Evolutionary conservation across 2,888 invertebrate genomes (phyloP).

Genomic region (Athetis lepigone): DNA sequence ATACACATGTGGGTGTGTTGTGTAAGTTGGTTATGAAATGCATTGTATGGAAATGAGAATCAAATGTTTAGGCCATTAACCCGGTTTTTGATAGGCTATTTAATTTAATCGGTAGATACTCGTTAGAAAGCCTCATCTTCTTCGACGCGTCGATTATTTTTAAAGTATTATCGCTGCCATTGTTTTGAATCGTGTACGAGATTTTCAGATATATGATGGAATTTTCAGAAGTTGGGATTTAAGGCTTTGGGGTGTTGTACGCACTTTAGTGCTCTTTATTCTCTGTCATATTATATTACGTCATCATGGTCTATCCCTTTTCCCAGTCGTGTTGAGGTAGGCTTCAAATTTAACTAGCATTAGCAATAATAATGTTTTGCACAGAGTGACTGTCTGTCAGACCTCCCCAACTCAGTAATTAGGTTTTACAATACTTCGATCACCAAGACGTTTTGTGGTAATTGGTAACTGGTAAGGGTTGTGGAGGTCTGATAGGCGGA

Average conservation of each 20-base stretch:
- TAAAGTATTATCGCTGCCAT: not conserved
- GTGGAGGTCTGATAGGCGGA: too few relatives aligned
- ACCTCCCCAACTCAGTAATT: too few relatives aligned
- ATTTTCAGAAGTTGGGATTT: not conserved
- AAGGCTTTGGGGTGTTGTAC: not conserved
- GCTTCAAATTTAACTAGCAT: too few relatives aligned
- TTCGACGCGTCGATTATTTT: not conserved
- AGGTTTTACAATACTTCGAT: too few relatives aligned
- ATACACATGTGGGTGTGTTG: not conserved
- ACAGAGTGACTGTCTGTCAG: too few relatives aligned
- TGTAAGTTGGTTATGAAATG: not conserved
- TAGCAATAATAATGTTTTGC: too few relatives aligned
- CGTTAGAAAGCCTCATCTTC: not conserved
- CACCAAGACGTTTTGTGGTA: too few relatives aligned
- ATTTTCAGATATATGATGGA: not conserved
- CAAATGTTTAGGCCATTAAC: conserved; percentile 12
- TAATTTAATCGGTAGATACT: not conserved
- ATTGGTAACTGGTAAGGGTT: too few relatives aligned
- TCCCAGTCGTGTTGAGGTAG: too few relatives aligned
- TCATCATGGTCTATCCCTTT: too few relatives aligned
- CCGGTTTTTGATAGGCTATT: not conserved
- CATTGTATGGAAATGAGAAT: conserved; percentile 22
- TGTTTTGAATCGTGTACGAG: not conserved
- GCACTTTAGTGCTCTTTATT: too few relatives aligned
- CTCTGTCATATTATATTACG: too few relatives aligned